phyloP scores from a whole-genome alignment of 35 echinoderm and acorn worm species.

The Antedon bifida region DNA sequence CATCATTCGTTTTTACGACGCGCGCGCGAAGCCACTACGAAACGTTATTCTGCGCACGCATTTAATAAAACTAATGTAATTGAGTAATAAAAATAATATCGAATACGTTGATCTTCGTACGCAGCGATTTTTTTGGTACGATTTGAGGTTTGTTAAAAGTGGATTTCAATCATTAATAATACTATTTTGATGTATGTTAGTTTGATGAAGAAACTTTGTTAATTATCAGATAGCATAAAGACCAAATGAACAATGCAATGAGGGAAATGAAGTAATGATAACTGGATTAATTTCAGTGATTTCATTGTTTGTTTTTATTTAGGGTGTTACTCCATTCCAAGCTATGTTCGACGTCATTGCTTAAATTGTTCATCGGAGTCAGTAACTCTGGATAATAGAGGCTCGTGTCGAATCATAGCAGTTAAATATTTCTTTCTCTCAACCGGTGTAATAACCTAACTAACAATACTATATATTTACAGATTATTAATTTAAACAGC shows the following conservation, averaged over 20 bases:
- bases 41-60: too few species aligned
- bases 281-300: neutral
- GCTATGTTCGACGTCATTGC: neutral
- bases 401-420: neutral
- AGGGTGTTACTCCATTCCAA: neutral
- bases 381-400: neutral
- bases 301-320: neutral
- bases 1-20: too few species aligned
- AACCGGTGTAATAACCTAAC: neutral
- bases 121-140: too few species aligned
- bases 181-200: too few species aligned
- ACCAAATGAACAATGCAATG: neutral
- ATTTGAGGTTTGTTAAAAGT: too few species aligned
- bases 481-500: neutral
- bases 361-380: neutral
- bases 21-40: too few species aligned
- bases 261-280: neutral
- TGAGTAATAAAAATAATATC: too few species aligned
- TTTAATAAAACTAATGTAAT: too few species aligned
- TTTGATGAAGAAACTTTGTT: too few species aligned
- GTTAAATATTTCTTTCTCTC: neutral
- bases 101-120: too few species aligned
- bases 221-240: too few species aligned
- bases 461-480: neutral
- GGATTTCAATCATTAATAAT: too few species aligned